Base-by-base conservation (phyloP, 2,888 invertebrate species). In the Alentia gelatinosa region DNA sequence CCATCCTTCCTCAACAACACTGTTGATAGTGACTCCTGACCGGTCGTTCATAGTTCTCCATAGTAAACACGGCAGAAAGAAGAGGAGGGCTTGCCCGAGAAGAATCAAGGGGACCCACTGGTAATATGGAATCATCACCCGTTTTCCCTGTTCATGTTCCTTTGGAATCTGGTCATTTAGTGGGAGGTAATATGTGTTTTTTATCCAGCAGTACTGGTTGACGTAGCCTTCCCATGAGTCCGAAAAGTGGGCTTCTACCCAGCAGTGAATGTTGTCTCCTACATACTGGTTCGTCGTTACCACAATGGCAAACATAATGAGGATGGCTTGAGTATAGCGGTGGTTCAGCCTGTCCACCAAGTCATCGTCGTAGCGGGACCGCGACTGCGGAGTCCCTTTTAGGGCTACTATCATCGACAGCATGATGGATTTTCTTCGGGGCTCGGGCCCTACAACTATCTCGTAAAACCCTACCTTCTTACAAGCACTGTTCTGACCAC, bases 151-250 rank as follows among this genome's bases (percentile, higher is more conserved):
- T 89, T 93, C 92, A 68, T 93, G 92, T 68, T 93, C 93, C 50
- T 92, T 92, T 15, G 94, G 94, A 30, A 94, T 93, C 86, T 94
- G 86, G 26, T 92, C 91, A 9, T 92, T 92, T 40, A 92, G 93
- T 0, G 93, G 93, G 15, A 94, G 92, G 56, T 93, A 93, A 90
- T 94, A 94, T 0, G 94, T 94, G 88, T 94, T 94, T 47, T 92
- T 91, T 12, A 94, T 92, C 94, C 94, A 94, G 91, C 94, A 94
- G 92, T 93, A 94, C 68, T 91, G 92, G 92, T 94, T 93, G 23
- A 93, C 91, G 90, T 93, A 93, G 30, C 91, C 91, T 90, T 93
- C 93, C 83, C 92, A 92, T 84, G 91, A 91, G 15, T 92, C 92
- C 9, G 92, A 92, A 90, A 93, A 93, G 79, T 93, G 93, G 23